phyloP scores from a whole-genome alignment of 2,113 vertebrate species.

The Oriolus oriolus region DNA sequence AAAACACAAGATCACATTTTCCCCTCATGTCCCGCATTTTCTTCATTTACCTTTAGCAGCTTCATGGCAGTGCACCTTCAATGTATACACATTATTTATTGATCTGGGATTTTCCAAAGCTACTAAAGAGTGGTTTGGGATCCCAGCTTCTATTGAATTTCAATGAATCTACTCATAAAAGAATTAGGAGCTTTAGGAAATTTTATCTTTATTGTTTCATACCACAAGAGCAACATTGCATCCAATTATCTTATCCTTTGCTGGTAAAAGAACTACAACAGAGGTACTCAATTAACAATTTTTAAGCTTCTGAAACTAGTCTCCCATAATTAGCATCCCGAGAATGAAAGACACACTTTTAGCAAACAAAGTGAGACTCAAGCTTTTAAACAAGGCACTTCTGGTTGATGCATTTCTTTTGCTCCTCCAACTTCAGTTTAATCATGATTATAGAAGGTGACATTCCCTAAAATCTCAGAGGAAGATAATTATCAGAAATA shows the following conservation, averaged over 20 bases:
- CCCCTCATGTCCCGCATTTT: neutral
- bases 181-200: slow-evolving; percentile 6
- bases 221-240: neutral
- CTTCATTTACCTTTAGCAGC: neutral
- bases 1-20: neutral
- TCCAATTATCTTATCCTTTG: slow-evolving; percentile 9
- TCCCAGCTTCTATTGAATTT: neutral
- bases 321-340: neutral
- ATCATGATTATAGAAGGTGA: neutral
- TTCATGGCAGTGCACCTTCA: neutral
- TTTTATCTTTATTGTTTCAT: slow-evolving; percentile 4
- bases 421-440: neutral
- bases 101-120: slow-evolving; percentile 5
- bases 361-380: neutral
- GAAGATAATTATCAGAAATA: neutral
- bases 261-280: neutral
- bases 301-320: neutral
- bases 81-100: neutral
- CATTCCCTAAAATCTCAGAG: neutral
- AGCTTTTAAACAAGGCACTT: neutral
- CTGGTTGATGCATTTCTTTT: neutral
- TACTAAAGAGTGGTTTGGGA: neutral
- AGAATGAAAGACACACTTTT: neutral
- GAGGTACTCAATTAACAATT: slow-evolving; percentile 4
- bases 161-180: neutral